Base-by-base conservation (phyloP, 2,888 invertebrate genomes). In the Dendrolimus houi region DNA sequence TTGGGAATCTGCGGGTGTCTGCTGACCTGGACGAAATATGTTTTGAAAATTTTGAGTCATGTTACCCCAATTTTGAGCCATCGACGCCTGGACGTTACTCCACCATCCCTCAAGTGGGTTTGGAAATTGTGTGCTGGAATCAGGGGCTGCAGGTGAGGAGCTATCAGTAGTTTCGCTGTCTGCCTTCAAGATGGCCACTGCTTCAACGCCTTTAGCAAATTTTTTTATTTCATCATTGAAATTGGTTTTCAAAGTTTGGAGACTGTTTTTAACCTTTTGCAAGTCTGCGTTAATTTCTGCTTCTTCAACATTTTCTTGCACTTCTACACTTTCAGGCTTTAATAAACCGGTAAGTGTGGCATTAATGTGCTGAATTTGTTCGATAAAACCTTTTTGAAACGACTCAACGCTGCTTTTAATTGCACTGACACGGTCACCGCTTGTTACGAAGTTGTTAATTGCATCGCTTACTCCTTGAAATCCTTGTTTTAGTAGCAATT, bases 281-380 rank as follows among this genome's bases (percentile, higher is more conserved):
- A 81, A 68, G 9, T 73, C 66, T 6, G 61, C 62, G 60, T 74
- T 66, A 40, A 67, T 60, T 17, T 64, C 59, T 7, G 69, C 60
- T 55, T 70, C 66, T 3, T 68, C 63, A 9, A 58, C 61, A 52
- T 64, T 62, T 13, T 59, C 56, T 41, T 52, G 57, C 12, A 62
- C 61, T 52, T 63, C 71, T 10, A 61, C 47, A 41, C 60, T 61
- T 7, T 72, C 70, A 7, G 74, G 67, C 12, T 68, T 70, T 52
- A 79, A 68, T 61, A 77, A 74, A 0, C 64, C 69, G 41, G 79
- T 76, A 10, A 88, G 64, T 0, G 82, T 80, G 40, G 69, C 65
- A 58, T 85, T 82, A 1, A 90, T 63, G 60, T 83, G 83, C 1
- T 71, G 63, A 8, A 89, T 74, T 66, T 88, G 80, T 9, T 62